phyloP scores from a whole-genome alignment of 2,113 vertebrate species.

The Phalacrocorax aristotelis region DNA sequence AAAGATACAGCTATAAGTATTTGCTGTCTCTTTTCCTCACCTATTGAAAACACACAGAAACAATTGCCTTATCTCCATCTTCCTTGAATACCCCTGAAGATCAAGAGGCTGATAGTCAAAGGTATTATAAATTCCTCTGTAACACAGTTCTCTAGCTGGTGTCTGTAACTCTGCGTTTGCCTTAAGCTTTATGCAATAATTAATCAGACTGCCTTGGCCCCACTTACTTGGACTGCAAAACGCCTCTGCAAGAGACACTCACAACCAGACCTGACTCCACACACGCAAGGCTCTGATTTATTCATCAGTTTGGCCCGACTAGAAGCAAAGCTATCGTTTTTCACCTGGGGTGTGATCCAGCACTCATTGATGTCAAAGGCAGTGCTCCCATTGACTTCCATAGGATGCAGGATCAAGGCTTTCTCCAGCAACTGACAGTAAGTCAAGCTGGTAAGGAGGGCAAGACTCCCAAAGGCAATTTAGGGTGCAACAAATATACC shows the following conservation, averaged over 20 bases:
- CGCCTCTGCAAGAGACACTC: not conserved
- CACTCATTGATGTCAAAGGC: conserved; percentile 14
- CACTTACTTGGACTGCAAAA: not conserved
- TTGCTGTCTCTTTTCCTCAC: not conserved
- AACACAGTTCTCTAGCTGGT: conserved; percentile 17
- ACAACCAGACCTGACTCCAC: not conserved
- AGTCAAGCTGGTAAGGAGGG: not conserved
- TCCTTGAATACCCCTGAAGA: conserved; percentile 44
- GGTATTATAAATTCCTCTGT: conserved; percentile 55
- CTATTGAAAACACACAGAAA: conserved; percentile 22
- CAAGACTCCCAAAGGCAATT: not conserved
- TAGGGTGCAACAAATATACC: not conserved
- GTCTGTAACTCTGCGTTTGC: conserved; percentile 17
- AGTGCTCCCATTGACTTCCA: not conserved
- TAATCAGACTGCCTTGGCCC: conserved; percentile 62
- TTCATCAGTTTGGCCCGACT: not conserved
- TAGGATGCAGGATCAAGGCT: not conserved
- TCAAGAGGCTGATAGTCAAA: conserved; percentile 54
- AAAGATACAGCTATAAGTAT: not conserved
- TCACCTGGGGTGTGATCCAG: conserved; percentile 13
- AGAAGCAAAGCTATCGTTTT: conserved; percentile 43
- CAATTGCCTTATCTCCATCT: conserved; percentile 25
- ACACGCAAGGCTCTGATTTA: conserved; percentile 20
- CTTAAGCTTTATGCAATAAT: conserved; percentile 65
- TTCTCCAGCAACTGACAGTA: not conserved